Evolutionary conservation across 1,140 invertebrate species (phyloP).

Genomic region (Alviniconcha marisindica): DNA sequence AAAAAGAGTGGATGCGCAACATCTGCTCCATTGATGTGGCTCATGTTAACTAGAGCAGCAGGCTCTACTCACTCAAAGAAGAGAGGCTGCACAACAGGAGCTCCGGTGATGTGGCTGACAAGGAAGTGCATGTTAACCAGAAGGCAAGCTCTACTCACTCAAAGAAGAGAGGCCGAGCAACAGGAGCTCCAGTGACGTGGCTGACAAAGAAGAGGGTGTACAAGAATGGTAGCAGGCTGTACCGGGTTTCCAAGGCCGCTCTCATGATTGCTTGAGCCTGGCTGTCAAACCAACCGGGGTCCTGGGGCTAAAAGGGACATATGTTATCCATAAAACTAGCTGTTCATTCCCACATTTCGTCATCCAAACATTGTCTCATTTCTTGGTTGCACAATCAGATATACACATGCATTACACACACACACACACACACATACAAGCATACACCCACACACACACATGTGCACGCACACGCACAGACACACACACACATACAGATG

Average conservation of each 20-base stretch:
- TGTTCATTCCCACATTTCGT: too few relatives aligned
- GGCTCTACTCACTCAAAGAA: constrained; percentile 79
- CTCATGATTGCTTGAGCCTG: constrained; percentile 72
- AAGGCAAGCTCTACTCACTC: too few relatives aligned
- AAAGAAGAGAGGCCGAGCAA: constrained; percentile 86
- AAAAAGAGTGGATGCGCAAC: constrained; percentile 87
- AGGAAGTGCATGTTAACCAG: constrained; percentile 89
- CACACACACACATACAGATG: too few relatives aligned
- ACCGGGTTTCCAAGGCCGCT: constrained; percentile 83
- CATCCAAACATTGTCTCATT: too few relatives aligned
- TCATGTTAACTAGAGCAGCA: too few relatives aligned
- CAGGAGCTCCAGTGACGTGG: constrained; percentile 83
- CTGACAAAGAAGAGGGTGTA: constrained; percentile 89
- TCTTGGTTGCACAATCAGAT: too few relatives aligned
- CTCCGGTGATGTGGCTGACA: constrained; percentile 83
- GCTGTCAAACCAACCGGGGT: constrained; percentile 61
- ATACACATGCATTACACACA: too few relatives aligned
- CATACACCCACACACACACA: too few relatives aligned
- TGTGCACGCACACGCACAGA: too few relatives aligned
- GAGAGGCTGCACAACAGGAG: constrained; percentile 86
- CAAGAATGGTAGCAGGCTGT: constrained; percentile 87
- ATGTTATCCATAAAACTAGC: too few relatives aligned
- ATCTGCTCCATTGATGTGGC: constrained; percentile 83
- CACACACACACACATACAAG: too few relatives aligned
- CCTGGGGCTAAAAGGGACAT: constrained; percentile 63